Evolutionary conservation across 2,888 invertebrate genomes (phyloP), one percentile per base, ranked within the genome.

Genomic region (Ariolimax columbianus): DNA sequence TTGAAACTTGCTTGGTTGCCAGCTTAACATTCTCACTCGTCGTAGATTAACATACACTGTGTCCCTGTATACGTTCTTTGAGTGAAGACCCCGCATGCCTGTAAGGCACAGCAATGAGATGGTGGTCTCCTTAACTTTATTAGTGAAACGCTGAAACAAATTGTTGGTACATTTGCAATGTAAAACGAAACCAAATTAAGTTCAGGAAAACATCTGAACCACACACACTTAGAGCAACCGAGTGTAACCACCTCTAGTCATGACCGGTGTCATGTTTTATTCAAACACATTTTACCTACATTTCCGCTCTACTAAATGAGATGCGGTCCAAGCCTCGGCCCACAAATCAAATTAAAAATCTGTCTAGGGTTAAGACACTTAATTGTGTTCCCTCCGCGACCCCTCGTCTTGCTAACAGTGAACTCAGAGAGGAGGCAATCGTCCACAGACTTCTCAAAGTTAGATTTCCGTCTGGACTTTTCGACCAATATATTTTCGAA

Each of bases 241-340:
- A 4, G 11, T n/a, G 43, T 75, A 36, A 36, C 75, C 33, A 47
- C 33, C 75, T n/a, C 47, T 40, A 33, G 51, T 30, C 17, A n/a
- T n/a, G 30, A 19, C 30, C 38, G 17, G 30, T 11, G 43, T 51
- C 59, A 75, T 73, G 73, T 73, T 59, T 73, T 59, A 78, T 78
- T 78, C 77, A 78, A 63, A 38, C 38, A 63, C 40, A 38, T 78
- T 78, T 33, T 78, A 38, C 77, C 77, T 78, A 59, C 59, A n/a
- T 59, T 78, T 78, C 77, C 38, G 59, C 63, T 59, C 36, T 36
- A 38, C 59, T 73, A 43, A 63, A 82, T 59, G 63, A 40, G 59
- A 75, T 73, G 59, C 17, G 73, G 30, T 19, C 40, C 55, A 59
- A 70, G 55, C 19, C 43, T n/a, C 26, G 68, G 66, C 68, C n/a